Base-by-base conservation (phyloP, 1,140 invertebrate species). In the Drosophila willistoni region DNA sequence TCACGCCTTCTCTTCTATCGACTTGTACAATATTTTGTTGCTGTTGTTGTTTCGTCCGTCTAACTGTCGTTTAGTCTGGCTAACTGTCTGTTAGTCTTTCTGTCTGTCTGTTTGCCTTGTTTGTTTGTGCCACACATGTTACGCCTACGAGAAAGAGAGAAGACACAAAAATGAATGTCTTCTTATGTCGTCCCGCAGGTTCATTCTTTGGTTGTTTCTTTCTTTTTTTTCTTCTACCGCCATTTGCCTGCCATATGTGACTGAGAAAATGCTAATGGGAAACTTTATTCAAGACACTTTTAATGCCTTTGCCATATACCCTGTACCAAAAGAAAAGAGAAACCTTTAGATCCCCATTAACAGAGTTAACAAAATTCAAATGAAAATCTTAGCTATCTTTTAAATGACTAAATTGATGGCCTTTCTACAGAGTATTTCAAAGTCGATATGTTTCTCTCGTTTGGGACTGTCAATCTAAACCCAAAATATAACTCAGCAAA, bases 51-150 rank as follows among this genome's bases (percentile, higher is more conserved):
- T 25, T 25, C 22, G 6, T 59, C 25, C 56, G 25, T 36, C 33
- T 59, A 14, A 25, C 13, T 57, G n/a, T 9, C 25, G 22, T 29
- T 33, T 33, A 13, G n/a, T 34, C 19, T 25, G 29, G 17, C 10
- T 39, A 39, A 39, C 36, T 64, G 47, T 55, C 17, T 14, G 12
- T 61, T 7, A 17, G 57, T 39, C 34, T 64, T 44, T 39, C 17
- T 29, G 19, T 61, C 7, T 57, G 56, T 22, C 34, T 22, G 73
- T 77, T 77, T 77, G 74, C 77, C 77, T 77, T 22, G 73, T 77
- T 77, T 77, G 74, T 77, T 77, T 77, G 71, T 77, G 75, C 75
- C 75, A 77, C 75, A 77, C 75, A 77, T 77, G 75, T 77, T 77
- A 77, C 75, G 75, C 75, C 75, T 77, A 77, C 75, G 68, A 59